Evolutionary conservation across 2,797 vertebrate species (phyloP).

Genomic region (Aselliscus stoliczkanus): DNA sequence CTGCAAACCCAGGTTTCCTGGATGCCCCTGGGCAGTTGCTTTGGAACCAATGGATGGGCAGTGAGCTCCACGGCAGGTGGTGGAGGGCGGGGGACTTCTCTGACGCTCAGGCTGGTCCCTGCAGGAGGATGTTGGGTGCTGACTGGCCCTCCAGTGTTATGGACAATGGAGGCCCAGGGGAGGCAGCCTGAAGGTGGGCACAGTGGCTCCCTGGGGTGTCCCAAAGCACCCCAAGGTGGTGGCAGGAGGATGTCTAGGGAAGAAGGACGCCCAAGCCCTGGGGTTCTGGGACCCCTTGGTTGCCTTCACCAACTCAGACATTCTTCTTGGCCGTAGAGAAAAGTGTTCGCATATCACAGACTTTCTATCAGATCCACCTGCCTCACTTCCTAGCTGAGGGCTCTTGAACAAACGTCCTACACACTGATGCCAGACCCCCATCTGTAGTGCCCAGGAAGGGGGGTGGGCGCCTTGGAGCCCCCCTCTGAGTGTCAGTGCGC

Average conservation of each 20-base stretch:
- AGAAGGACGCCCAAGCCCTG: not conserved
- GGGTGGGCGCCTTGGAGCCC: too few species aligned
- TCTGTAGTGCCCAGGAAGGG: too few species aligned
- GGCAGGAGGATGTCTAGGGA: too few species aligned
- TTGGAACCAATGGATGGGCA: rapidly evolving
- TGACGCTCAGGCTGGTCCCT: rapidly evolving
- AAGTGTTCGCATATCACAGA: rapidly evolving
- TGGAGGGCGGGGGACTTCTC: too few species aligned
- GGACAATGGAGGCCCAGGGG: too few species aligned
- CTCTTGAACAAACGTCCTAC: too few species aligned
- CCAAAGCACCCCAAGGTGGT: too few species aligned
- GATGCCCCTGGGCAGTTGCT: rapidly evolving
- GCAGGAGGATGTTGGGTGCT: not conserved
- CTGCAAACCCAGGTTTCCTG: not conserved
- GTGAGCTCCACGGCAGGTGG: too few species aligned
- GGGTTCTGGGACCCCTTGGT: too few species aligned
- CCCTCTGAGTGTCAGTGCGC: too few species aligned
- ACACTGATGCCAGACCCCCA: too few species aligned
- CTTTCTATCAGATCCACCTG: not conserved
- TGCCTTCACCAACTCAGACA: rapidly evolving
- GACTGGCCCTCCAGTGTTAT: too few species aligned
- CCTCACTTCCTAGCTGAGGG: rapidly evolving
- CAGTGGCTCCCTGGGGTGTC: rapidly evolving
- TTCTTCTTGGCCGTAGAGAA: not conserved
- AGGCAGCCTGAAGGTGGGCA: not conserved